Evolutionary conservation across 2,888 invertebrate genomes (phyloP), one percentile per base, ranked within the genome.

Genomic region (Hipparchia sbordonii): DNA sequence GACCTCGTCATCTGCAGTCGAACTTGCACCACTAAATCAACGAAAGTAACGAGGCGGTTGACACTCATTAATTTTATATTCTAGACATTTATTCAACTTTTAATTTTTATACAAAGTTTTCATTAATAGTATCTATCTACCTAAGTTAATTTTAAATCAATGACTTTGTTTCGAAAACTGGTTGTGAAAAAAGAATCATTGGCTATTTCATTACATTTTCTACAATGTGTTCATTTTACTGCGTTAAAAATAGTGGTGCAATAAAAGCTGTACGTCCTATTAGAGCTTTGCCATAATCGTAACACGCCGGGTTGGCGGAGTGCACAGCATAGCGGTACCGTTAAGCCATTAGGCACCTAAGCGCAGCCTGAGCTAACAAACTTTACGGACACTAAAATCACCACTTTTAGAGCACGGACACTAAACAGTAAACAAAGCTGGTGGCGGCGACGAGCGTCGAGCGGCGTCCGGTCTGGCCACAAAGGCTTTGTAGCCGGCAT

Each of bases 371-470:
- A 82, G 80, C 83, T 82, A 85, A 84, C 84, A 82, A 82, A 82
- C 83, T 81, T 82, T 82, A 82, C 81, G 78, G 81, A 82, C 84
- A 88, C 89, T 89, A 88, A 91, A 91, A 89, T 87, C 86, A 84
- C 85, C 87, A 91, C 87, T 92, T 92, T 89, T 85, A 90, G 89
- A 86, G 82, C 84, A 82, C 84, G 84, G 84, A 85, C 86, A 89
- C 90, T 91, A 91, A 92, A 90, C 88, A 91, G 89, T 88, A 89
- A 90, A 91, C 93, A 92, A 92, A 88, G 90, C 85, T 81, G 79
- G 85, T 84, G 85, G 84, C 88, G 88, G 85, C 88, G 87, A 88
- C 87, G 86, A 39, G 39, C 48, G 48, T 7, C 48, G 48, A 85
- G 91, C 89, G 90, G 91, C 90, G 92, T 91, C 91, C 91, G 91